Base-by-base conservation (phyloP, 35 echinoderm and acorn worm genomes). In the Heliocidaris erythrogramma region DNA sequence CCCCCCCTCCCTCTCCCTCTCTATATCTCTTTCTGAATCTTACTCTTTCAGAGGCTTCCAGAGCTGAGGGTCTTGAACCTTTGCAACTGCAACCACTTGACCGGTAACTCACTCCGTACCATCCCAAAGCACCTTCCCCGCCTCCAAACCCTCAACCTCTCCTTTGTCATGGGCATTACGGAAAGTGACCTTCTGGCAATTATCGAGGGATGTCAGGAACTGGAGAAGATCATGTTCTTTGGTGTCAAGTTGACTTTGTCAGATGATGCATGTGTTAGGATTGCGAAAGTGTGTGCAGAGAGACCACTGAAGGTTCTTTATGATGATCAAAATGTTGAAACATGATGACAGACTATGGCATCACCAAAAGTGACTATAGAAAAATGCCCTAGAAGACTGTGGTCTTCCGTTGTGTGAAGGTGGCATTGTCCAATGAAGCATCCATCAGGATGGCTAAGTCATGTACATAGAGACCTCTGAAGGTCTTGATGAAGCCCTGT, bases 1-100 rank as follows among this genome's bases (percentile, higher is more conserved):
- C 60, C 2, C 17, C 24, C 60, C 24, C 60, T 21, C 17, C 6
- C 1, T 18, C 60, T 65, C 60, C 6, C 60, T 69, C 24, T 69
- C 1, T 42, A 42, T 42, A 42, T 69, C 60, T 69, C 60, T 69
- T 18, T 69, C 17, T 18, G 24, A 78, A 27, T 78, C 3, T 24
- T 27, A 27, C 65, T n/a, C 11, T 30, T 90, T 60, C 56, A 96
- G 95, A 96, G 92, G 17, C 95, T 96, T 50, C 85, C 95, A 60
- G 10, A 94, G 13, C 92, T 96, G 27, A 94, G 32, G 24, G 52
- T 52, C 71, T 92, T 96, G 13, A 96, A 96, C 86, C 71, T 96
- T 9, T 94, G 60, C 85, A 49, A 47, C 21, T 96, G 95, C 85
- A 94, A 24, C 14, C 95, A 96, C 93, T 71, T 96, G 48, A 96